phyloP scores from a whole-genome alignment of 2,888 invertebrate species.

The Nephrotoma appendiculata region DNA sequence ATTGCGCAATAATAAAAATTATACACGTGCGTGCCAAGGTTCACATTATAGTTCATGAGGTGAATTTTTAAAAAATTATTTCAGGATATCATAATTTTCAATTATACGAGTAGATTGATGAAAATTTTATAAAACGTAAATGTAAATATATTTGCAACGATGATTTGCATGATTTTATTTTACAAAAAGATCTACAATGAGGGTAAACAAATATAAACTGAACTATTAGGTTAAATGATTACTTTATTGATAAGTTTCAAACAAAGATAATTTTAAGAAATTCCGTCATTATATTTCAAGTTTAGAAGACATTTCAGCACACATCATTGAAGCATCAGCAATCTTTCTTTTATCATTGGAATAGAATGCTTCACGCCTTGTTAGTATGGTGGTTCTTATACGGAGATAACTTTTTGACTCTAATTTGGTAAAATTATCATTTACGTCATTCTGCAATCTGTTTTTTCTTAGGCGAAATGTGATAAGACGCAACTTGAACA shows the following conservation, averaged over 20 bases:
- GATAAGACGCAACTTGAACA: not conserved
- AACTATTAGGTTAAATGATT: not conserved
- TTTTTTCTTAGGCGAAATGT: not conserved
- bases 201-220: not conserved
- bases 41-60: not conserved
- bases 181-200: not conserved
- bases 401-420: not conserved
- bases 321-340: too few relatives aligned
- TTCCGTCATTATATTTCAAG: not conserved
- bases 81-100: not conserved
- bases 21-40: not conserved
- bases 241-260: not conserved
- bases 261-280: not conserved
- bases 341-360: too few relatives aligned
- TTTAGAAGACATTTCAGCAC: not conserved
- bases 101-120: not conserved
- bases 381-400: not conserved
- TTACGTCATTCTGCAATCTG: not conserved
- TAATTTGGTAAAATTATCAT: not conserved
- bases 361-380: too few relatives aligned
- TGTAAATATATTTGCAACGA: not conserved
- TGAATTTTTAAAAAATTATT: not conserved
- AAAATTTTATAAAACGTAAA: not conserved
- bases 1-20: not conserved
- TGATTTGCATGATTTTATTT: not conserved